Conservation (phyloP, 2,113 vertebrate genomes). For the Paracanthobrama guichenoti region DNA sequence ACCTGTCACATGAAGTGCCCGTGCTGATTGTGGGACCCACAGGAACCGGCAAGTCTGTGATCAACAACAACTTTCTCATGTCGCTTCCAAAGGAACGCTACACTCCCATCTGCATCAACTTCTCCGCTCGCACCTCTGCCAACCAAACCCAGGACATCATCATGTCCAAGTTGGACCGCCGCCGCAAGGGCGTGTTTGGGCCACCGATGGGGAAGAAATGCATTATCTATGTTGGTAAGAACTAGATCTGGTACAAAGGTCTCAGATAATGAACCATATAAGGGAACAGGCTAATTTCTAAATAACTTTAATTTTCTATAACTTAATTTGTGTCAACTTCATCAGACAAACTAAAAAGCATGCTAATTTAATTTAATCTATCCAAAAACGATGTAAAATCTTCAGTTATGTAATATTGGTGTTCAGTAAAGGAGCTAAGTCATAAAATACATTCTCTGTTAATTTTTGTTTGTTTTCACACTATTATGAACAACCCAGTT, state of each 20-base stretch:
- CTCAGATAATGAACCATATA: too few relatives aligned
- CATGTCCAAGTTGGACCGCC: conserved; percentile 89
- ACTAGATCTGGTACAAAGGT: neutral
- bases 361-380: too few relatives aligned
- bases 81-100: conserved; percentile 82
- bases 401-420: too few relatives aligned
- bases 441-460: too few relatives aligned
- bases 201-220: conserved; percentile 85
- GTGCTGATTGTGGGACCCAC: conserved; percentile 89
- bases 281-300: too few relatives aligned
- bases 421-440: too few relatives aligned
- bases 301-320: too few relatives aligned
- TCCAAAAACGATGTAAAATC: too few relatives aligned
- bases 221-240: conserved; percentile 89
- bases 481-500: too few relatives aligned
- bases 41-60: conserved; percentile 91
- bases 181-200: conserved; percentile 86
- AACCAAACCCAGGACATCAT: conserved; percentile 92
- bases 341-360: too few relatives aligned
- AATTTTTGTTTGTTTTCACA: too few relatives aligned
- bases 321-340: too few relatives aligned
- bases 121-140: conserved; percentile 91
- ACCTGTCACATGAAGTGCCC: conserved; percentile 81
- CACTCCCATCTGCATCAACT: conserved; percentile 85
- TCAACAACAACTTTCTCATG: conserved; percentile 87